These are phyloP conservation scores for Corythornis cristatus DNA, from an alignment of 2,113 vertebrate genomes.

Conservation along the genomic window DNA sequence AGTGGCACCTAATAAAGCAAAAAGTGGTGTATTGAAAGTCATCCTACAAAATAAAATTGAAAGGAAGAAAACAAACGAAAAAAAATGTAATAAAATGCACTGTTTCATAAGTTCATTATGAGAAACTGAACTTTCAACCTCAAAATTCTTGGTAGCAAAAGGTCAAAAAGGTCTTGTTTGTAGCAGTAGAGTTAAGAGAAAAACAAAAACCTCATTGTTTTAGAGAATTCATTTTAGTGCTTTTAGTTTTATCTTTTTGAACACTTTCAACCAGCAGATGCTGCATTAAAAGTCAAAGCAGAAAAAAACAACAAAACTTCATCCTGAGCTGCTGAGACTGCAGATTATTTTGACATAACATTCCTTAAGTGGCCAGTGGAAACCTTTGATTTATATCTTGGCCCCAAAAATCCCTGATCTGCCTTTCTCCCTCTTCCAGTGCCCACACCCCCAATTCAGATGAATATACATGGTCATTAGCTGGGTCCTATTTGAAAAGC, in stretches of 20 bases:
- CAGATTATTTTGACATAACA: background rate
- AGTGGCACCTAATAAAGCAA: constrained; percentile 82
- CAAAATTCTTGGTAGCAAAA: background rate
- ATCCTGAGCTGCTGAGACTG: background rate
- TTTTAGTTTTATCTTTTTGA: constrained; percentile 2
- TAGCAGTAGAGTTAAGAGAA: background rate
- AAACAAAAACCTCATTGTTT: constrained; percentile 27
- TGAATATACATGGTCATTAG: background rate
- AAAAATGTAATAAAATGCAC: background rate
- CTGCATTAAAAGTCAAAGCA: background rate
- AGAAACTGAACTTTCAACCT: constrained; percentile 26
- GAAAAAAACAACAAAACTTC: background rate
- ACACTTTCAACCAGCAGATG: background rate
- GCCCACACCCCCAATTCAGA: background rate
- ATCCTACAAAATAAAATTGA: background rate
- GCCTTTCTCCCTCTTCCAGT: background rate
- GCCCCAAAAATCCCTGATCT: background rate
- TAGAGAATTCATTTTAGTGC: background rate
- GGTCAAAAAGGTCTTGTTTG: background rate
- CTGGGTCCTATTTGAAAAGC: background rate
- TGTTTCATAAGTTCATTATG: background rate
- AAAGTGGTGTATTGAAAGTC: background rate
- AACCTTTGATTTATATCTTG: background rate
- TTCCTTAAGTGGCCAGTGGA: background rate
- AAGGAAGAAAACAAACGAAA: background rate